phyloP scores from a whole-genome alignment of 2,797 vertebrate genomes.

The Rhadinocentrus ornatus region DNA sequence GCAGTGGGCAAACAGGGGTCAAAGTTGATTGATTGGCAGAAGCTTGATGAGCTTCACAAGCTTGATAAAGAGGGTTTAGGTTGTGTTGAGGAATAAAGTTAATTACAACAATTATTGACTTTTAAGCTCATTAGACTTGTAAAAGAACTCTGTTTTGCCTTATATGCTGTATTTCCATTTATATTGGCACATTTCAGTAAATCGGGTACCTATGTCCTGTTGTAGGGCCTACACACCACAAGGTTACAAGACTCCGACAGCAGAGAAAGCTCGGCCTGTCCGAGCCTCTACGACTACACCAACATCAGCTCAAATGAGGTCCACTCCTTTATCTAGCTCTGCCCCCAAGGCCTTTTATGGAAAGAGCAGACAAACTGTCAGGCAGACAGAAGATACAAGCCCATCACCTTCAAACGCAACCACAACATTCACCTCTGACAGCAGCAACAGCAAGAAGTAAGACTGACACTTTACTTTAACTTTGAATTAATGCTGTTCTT shows the following conservation, averaged over 20 bases:
- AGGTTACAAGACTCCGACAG: slow-evolving; percentile 83
- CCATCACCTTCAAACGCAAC: slow-evolving; percentile 63
- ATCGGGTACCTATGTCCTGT: background rate
- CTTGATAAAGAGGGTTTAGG: too few species aligned
- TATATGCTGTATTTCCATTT: background rate
- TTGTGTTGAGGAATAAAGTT: too few species aligned
- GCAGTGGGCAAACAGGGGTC: too few species aligned
- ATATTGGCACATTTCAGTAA: background rate
- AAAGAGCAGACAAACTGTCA: slow-evolving; percentile 80
- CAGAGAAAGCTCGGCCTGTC: slow-evolving; percentile 77
- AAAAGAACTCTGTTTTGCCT: too few species aligned
- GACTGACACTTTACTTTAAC: background rate
- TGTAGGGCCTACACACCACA: slow-evolving; percentile 85
- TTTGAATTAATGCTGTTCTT: background rate
- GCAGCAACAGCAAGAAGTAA: slow-evolving; percentile 79
- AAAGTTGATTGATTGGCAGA: too few species aligned
- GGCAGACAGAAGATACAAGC: slow-evolving; percentile 82
- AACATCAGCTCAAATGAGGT: slow-evolving; percentile 75
- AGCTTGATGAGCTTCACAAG: too few species aligned
- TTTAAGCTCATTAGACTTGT: too few species aligned
- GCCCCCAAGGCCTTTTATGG: slow-evolving; percentile 89
- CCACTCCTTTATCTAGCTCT: slow-evolving; percentile 86
- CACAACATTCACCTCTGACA: slow-evolving; percentile 65
- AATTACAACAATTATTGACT: too few species aligned
- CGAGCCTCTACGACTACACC: slow-evolving; percentile 75